Base-by-base conservation (phyloP, 1,140 invertebrate species). In the Cardiocondyla obscurior region DNA sequence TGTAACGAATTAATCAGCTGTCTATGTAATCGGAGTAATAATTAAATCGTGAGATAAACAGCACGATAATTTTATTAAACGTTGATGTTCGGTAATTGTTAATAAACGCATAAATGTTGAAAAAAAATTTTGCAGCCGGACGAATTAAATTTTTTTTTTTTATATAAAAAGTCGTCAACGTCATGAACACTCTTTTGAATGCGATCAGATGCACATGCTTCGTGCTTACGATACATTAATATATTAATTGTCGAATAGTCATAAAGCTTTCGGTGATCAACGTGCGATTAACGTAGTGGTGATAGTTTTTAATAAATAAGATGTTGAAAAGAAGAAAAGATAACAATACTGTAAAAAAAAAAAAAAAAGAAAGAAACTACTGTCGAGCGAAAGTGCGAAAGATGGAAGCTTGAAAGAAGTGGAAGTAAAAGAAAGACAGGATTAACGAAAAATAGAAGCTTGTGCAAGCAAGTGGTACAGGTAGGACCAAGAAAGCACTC, bases 401-500 rank as follows among this genome's bases (percentile, higher is more conserved):
- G 8, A 39, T 53, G 3, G 2, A 69, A n/a, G 44, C 3, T 42
- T n/a, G 1, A 33, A 55, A 44, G 51, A 85, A 44, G 19, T 7
- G n/a, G 76, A 14, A 84, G 22, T 25, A 10, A 10, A 5, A 30
- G 1, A 79, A 3, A 12, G 12, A 53, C 6, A 2, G 16, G n/a
- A 39, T 10, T 19, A 65, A 57, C 3, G n/a, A 7, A 53, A 42
- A 60, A 42, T n/a, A 70, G 12, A 39, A 53, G 16, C 39, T 22
- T 36, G 25, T 46, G 25, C 1, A 87, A 86, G 67, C 81, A 81
- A 25, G 65, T 73, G 14, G 44, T 16, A 46, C 14, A 25, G 65
- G 14, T 28, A 16, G 33, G 42, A 49, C 33, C 49, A 46, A 85
- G 81, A 84, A 91, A 91, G 90, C 91, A 88, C 74, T 91, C 89